phyloP scores from a whole-genome alignment of 2,797 vertebrate species.

The Argentina silus region DNA sequence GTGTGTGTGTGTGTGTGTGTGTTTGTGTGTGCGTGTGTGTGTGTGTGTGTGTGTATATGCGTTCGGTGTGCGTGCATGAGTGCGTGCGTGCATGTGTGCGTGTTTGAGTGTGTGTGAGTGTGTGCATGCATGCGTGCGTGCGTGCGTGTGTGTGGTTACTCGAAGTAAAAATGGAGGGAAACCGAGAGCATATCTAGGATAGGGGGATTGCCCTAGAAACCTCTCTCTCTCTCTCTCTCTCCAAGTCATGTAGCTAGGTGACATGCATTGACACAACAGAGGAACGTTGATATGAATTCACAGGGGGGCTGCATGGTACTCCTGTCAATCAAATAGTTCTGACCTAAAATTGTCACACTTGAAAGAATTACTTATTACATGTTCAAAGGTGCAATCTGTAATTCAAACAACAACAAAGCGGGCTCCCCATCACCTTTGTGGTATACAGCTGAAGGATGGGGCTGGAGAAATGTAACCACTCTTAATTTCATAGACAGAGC shows the following conservation, averaged over 20 bases:
- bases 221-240: background rate
- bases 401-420: background rate
- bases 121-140: constrained; percentile 39
- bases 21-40: background rate
- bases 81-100: background rate
- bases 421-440: background rate
- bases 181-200: constrained; percentile 55
- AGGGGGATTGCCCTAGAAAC: constrained; percentile 37
- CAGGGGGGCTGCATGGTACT: background rate
- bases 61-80: background rate
- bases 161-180: constrained; percentile 42
- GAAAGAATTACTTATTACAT: too few relatives aligned
- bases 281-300: constrained; percentile 33
- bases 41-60: too few relatives aligned
- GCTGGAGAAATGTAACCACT: too few relatives aligned
- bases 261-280: constrained; percentile 34
- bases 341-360: constrained; percentile 34
- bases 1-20: constrained; percentile 10
- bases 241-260: constrained; percentile 43
- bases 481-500: too few relatives aligned
- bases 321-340: constrained; percentile 8
- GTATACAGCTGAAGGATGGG: background rate
- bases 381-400: too few relatives aligned
- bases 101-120: background rate
- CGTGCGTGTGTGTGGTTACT: constrained; percentile 70